Evolutionary conservation across 1,140 invertebrate species (phyloP).

Genomic region (Heliconius hewitsoni): DNA sequence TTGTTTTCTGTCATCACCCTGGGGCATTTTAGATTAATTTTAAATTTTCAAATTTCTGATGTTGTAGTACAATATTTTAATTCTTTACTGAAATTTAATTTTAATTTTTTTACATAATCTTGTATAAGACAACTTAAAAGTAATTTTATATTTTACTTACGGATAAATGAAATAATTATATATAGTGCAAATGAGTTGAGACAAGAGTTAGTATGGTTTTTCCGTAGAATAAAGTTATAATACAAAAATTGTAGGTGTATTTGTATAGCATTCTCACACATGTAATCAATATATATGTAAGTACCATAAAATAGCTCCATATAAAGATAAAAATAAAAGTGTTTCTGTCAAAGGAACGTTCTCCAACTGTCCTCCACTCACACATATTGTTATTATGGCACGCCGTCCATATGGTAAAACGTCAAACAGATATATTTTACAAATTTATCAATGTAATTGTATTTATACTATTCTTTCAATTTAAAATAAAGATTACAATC

Average conservation of each 20-base stretch:
- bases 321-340: not conserved
- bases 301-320: no score
- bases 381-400: constrained; percentile 13
- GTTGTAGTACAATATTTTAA: not conserved
- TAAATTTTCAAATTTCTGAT: constrained; percentile 12
- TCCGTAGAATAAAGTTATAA: no score
- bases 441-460: constrained; percentile 6
- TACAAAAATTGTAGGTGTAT: no score
- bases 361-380: constrained; percentile 35
- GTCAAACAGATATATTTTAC: constrained; percentile 38
- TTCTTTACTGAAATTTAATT: not conserved
- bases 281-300: not conserved
- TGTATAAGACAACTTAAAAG: no score
- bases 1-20: constrained; percentile 38
- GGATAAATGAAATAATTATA: no score
- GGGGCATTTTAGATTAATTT: constrained; percentile 59
- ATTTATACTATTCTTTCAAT: constrained; percentile 34
- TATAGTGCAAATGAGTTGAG: no score
- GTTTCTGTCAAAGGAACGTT: constrained; percentile 19
- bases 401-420: constrained; percentile 59
- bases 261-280: not conserved
- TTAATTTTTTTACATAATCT: no score
- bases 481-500: not conserved
- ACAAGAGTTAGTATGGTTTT: no score
- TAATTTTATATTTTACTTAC: no score